phyloP scores from a whole-genome alignment of 2,888 invertebrate genomes.

The Nycteola revayana region DNA sequence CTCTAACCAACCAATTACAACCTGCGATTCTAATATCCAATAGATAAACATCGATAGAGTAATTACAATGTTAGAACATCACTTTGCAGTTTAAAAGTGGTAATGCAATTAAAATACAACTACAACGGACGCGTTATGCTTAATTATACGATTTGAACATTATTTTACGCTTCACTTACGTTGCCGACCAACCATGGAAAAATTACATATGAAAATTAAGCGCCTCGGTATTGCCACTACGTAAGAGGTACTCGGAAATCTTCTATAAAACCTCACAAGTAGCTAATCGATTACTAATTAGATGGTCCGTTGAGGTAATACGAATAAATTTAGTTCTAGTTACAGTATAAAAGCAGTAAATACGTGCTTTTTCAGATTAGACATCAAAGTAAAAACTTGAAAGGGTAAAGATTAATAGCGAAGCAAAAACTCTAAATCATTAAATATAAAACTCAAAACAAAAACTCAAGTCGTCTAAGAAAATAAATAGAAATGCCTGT shows the following conservation, averaged over 20 bases:
- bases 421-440: constrained; percentile 6
- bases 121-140: constrained; percentile 26
- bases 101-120: constrained; percentile 42
- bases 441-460: too few relatives aligned
- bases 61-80: too few relatives aligned
- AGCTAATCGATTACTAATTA: constrained; percentile 19
- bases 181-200: constrained; percentile 24
- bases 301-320: constrained; percentile 12
- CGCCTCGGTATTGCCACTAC: too few relatives aligned
- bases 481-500: too few relatives aligned
- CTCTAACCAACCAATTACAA: too few relatives aligned
- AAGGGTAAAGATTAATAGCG: constrained; percentile 14
- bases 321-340: constrained; percentile 23
- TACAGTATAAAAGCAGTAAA: neutral
- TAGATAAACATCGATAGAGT: too few relatives aligned
- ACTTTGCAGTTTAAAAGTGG: too few relatives aligned
- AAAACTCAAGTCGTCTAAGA: constrained; percentile 9
- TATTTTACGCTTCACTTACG: constrained; percentile 39
- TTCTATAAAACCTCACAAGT: constrained; percentile 10
- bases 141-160: constrained; percentile 39
- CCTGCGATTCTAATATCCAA: too few relatives aligned
- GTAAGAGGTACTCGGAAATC: constrained; percentile 11
- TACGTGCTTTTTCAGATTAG: constrained; percentile 7
- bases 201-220: constrained; percentile 24
- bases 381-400: constrained; percentile 13